phyloP scores from a whole-genome alignment of 1,140 invertebrate genomes.

The Solen grandis region DNA sequence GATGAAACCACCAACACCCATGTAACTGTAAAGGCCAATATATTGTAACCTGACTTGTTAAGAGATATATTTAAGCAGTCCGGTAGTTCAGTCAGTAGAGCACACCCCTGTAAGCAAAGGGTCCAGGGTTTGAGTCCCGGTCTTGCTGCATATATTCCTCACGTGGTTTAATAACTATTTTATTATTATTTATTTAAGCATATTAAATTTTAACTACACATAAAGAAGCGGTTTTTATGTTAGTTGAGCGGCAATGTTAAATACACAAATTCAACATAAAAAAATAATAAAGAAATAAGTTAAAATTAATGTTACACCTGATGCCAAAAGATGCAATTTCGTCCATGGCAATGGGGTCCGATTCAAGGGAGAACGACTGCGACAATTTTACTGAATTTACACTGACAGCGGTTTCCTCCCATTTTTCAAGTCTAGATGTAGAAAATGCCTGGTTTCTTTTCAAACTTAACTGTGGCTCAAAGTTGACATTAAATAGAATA shows the following conservation, averaged over 20 bases:
- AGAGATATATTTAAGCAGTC: neutral
- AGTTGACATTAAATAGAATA: conserved; percentile 9
- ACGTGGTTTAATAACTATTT: too few species aligned
- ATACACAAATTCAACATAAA: neutral
- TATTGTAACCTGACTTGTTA: neutral
- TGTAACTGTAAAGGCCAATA: neutral
- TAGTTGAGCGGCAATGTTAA: neutral
- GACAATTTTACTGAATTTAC: neutral
- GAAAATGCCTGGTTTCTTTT: conserved; percentile 27
- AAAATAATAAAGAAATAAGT: neutral
- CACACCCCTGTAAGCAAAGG: neutral
- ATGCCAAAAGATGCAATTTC: neutral
- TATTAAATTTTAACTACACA: neutral
- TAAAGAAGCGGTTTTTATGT: neutral
- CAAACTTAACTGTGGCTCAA: conserved; percentile 1
- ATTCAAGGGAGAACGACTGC: neutral
- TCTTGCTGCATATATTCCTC: neutral
- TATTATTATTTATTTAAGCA: neutral
- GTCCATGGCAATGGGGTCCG: neutral
- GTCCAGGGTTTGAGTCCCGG: neutral
- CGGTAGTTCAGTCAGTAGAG: neutral
- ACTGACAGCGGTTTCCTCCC: neutral
- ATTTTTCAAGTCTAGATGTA: neutral
- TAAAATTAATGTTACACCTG: neutral
- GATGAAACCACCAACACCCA: neutral